Evolutionary conservation across 2,888 invertebrate species (phyloP).

Genomic region (Oligia strigilis): DNA sequence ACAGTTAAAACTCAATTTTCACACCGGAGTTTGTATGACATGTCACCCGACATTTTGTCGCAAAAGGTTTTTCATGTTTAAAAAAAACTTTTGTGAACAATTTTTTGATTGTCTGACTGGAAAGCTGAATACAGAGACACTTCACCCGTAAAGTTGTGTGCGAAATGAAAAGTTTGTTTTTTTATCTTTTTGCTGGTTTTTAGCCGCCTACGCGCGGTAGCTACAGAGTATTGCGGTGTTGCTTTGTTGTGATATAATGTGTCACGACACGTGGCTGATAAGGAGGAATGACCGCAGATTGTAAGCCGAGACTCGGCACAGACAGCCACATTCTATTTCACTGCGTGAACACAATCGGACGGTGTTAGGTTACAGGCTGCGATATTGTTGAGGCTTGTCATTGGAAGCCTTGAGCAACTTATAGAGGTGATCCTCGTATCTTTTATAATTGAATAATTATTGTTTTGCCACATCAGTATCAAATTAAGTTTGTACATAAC

Average conservation of each 20-base stretch:
- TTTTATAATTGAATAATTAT: background rate
- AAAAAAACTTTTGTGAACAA: background rate
- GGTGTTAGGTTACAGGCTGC: background rate
- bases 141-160: background rate
- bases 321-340: background rate
- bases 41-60: background rate
- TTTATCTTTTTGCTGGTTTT: conserved; percentile 2
- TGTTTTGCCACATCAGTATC: background rate
- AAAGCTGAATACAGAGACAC: conserved; percentile 1
- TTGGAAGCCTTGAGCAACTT: background rate
- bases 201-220: too few species aligned
- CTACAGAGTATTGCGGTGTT: too few species aligned
- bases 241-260: conserved; percentile 7
- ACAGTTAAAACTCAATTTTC: conserved; percentile 6
- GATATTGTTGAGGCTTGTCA: background rate
- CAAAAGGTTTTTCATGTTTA: conserved; percentile 35
- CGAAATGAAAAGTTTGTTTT: conserved; percentile 18
- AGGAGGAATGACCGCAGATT: background rate
- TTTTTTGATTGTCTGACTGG: conserved; percentile 10
- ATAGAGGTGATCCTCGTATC: background rate
- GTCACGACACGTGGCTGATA: background rate
- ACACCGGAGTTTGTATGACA: conserved; percentile 1
- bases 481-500: background rate
- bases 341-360: background rate
- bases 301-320: background rate